Percentiles rank a stretch among this genome's conserved stretches.
Evolutionary conservation across 2,888 invertebrate species (phyloP).

Genomic region (Apodemia duryi): DNA sequence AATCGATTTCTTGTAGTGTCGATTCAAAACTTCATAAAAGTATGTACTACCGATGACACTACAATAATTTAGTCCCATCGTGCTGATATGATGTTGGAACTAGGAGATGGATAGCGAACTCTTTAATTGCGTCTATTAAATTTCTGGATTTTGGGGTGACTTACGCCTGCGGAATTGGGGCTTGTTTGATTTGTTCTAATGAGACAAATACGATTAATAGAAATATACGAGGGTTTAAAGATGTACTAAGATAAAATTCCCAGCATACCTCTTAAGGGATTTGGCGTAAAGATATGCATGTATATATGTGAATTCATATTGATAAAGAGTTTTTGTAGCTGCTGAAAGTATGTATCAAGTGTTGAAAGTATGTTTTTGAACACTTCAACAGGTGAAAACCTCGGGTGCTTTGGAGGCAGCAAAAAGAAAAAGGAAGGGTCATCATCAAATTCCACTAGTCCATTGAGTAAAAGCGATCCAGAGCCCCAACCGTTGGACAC

Average conservation of each 20-base stretch:
- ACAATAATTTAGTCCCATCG: too few relatives aligned
- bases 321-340: background rate
- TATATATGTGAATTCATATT: conserved; percentile 1
- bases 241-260: background rate
- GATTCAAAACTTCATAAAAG: too few relatives aligned
- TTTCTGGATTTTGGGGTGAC: too few relatives aligned
- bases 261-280: background rate
- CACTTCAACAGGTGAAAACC: conserved; percentile 85
- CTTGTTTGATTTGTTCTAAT: too few relatives aligned
- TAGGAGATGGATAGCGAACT: too few relatives aligned
- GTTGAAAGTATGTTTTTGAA: background rate
- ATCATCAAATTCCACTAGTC: conserved; percentile 78
- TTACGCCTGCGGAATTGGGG: too few relatives aligned
- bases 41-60: too few relatives aligned
- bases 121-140: too few relatives aligned
- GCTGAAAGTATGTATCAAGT: background rate
- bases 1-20: too few relatives aligned
- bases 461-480: conserved; percentile 68
- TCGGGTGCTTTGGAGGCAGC: conserved; percentile 97
- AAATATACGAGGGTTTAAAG: too few relatives aligned
- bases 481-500: conserved; percentile 57
- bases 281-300: background rate
- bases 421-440: conserved; percentile 93
- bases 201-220: too few relatives aligned
- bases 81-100: too few relatives aligned